Evolutionary conservation across 2,113 vertebrate species (phyloP).

Genomic region (Dolichotis patagonum): DNA sequence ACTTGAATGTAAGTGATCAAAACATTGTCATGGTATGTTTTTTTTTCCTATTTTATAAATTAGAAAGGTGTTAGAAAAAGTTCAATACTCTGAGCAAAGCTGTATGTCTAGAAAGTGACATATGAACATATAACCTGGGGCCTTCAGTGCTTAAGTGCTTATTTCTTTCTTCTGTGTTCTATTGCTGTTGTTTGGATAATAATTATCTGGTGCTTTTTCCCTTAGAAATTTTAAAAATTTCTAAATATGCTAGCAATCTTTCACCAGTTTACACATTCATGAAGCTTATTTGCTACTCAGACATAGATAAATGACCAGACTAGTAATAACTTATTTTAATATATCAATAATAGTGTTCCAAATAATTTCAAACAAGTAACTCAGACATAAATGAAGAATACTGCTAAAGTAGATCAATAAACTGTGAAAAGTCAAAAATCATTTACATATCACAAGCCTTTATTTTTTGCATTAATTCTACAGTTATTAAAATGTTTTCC

Average conservation of each 20-base stretch:
- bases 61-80: neutral
- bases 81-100: neutral
- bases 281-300: neutral
- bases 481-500: slow-evolving; percentile 55
- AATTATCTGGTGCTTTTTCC: neutral
- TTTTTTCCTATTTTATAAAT: neutral
- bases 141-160: neutral
- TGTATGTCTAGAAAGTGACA: neutral
- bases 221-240: neutral
- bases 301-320: slow-evolving; percentile 7
- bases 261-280: neutral
- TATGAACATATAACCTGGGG: neutral
- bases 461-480: neutral
- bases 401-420: neutral
- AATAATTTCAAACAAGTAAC: neutral
- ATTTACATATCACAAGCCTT: neutral
- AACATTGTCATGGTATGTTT: neutral
- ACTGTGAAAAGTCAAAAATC: slow-evolving; percentile 11
- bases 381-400: slow-evolving; percentile 29
- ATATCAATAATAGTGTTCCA: neutral
- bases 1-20: neutral
- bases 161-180: neutral
- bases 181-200: neutral
- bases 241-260: neutral
- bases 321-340: neutral